These are phyloP conservation scores for Torymus tubicola DNA, from an alignment of 2,888 invertebrate genomes.

Conservation along the genomic window DNA sequence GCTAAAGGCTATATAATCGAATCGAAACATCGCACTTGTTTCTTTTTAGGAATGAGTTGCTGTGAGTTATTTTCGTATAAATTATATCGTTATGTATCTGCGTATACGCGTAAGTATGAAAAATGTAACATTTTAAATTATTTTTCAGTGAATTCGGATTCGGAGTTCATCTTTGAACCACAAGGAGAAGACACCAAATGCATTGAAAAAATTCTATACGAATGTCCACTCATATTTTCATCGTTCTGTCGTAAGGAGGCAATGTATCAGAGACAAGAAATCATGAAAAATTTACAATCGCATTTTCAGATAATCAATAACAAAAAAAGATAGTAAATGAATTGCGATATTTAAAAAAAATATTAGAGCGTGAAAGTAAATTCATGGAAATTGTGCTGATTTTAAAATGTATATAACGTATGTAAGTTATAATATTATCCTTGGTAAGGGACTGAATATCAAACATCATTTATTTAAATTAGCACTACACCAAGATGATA, in stretches of 20 bases:
- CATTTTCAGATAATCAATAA: conserved; percentile 62
- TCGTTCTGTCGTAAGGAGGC: conserved; percentile 80
- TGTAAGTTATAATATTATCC: too few relatives aligned
- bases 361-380: too few relatives aligned
- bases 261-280: conserved; percentile 74
- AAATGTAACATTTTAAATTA: not conserved
- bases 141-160: conserved; percentile 80
- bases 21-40: conserved; percentile 82
- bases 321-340: not conserved
- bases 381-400: too few relatives aligned
- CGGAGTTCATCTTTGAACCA: conserved; percentile 80
- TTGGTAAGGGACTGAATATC: too few relatives aligned
- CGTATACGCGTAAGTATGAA: not conserved
- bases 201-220: conserved; percentile 80
- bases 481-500: too few relatives aligned
- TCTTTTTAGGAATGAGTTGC: conserved; percentile 79
- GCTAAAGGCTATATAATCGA: conserved; percentile 78
- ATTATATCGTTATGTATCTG: too few relatives aligned
- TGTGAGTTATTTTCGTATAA: conserved; percentile 77
- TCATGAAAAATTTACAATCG: conserved; percentile 70
- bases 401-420: too few relatives aligned
- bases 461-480: too few relatives aligned
- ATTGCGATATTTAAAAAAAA: too few relatives aligned
- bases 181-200: conserved; percentile 78
- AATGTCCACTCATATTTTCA: conserved; percentile 81